These are phyloP conservation scores for Jacana jacana DNA, from an alignment of 2,113 vertebrate species.

Conservation along the genomic window DNA sequence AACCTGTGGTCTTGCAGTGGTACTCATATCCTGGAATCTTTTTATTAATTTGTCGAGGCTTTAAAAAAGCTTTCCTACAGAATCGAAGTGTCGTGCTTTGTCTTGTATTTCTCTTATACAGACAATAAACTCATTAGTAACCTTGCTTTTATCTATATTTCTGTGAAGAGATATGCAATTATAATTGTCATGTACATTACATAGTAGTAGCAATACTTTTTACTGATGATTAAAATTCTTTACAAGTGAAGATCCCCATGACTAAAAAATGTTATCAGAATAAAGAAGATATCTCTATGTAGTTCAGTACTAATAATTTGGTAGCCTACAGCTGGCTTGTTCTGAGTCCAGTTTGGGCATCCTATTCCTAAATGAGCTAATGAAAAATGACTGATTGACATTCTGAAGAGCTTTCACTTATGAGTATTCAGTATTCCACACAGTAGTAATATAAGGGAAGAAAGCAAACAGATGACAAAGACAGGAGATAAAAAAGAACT, in stretches of 20 bases:
- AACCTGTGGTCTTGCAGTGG: neutral
- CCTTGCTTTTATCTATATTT: neutral
- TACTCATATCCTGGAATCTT: neutral
- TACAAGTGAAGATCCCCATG: neutral
- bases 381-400: conserved; percentile 36
- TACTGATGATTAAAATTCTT: neutral
- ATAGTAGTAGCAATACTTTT: neutral
- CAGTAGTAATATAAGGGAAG: neutral
- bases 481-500: neutral
- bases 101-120: neutral
- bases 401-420: conserved; percentile 28
- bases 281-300: neutral
- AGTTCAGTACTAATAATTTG: neutral
- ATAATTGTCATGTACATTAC: neutral
- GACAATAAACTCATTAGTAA: neutral
- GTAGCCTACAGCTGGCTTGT: neutral
- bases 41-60: neutral
- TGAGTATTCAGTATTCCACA: conserved; percentile 17
- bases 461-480: conserved; percentile 11
- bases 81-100: neutral
- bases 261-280: neutral
- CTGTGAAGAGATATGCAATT: neutral
- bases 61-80: neutral
- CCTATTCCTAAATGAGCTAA: conserved; percentile 9
- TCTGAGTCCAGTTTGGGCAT: neutral